Percentiles rank a stretch among this genome's conserved stretches.
Evolutionary conservation across 2,888 invertebrate species (phyloP).

Genomic region (Thysanoteuthis rhombus): DNA sequence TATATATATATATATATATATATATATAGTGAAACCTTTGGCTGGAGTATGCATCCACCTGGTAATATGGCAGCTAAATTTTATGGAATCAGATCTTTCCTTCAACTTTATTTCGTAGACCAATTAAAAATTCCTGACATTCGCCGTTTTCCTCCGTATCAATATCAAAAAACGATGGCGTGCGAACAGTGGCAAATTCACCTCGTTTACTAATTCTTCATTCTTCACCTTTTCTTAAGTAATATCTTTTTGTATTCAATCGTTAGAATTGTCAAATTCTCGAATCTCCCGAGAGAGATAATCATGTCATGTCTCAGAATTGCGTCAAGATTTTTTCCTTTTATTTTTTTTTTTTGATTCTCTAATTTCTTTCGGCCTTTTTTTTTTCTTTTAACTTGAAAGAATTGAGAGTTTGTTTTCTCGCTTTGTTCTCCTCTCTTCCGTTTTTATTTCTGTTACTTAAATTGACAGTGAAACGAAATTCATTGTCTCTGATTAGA

Average conservation of each 20-base stretch:
- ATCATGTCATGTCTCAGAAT: not conserved
- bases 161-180: not conserved
- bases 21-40: too few species aligned
- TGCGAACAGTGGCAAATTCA: too few species aligned
- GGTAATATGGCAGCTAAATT: too few species aligned
- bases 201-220: not conserved
- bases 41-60: too few species aligned
- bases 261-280: not conserved
- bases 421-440: not conserved
- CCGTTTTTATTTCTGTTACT: not conserved
- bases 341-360: not conserved
- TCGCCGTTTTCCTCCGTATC: not conserved
- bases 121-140: not conserved
- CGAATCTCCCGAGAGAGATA: not conserved
- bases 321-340: not conserved
- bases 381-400: not conserved
- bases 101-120: not conserved
- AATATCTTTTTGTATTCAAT: not conserved
- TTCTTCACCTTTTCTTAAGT: not conserved
- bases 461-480: not conserved
- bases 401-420: not conserved
- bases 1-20: too few species aligned
- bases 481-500: not conserved
- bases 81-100: too few species aligned
- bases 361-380: not conserved